Conservation (phyloP, 2,113 vertebrate genomes). For the Nesoenas mayeri region DNA sequence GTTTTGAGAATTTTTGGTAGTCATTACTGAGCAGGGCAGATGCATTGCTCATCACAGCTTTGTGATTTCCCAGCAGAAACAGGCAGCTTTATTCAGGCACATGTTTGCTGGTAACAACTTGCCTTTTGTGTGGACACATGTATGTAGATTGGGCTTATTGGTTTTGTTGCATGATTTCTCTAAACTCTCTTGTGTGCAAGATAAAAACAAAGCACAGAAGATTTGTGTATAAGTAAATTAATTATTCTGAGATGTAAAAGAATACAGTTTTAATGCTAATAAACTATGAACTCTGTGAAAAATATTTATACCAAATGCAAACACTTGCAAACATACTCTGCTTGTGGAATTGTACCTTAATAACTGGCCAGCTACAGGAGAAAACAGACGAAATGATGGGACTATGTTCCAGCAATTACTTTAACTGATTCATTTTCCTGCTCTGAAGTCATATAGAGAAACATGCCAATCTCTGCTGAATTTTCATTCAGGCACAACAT, state of each 20-base stretch:
- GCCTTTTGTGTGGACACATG: neutral
- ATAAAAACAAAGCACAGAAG: neutral
- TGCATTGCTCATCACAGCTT: neutral
- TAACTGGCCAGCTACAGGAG: neutral
- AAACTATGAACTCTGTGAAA: neutral
- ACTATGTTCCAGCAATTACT: neutral
- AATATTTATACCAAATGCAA: neutral
- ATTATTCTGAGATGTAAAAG: neutral
- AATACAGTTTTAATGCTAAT: neutral
- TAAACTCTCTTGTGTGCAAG: neutral
- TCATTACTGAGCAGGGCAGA: neutral
- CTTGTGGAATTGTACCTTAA: neutral
- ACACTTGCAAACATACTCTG: neutral
- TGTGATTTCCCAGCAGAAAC: neutral
- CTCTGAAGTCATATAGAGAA: neutral
- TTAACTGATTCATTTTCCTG: neutral
- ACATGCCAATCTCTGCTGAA: neutral
- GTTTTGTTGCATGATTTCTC: neutral
- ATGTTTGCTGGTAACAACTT: neutral
- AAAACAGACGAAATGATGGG: neutral
- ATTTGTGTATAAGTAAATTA: neutral
- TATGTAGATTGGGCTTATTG: neutral
- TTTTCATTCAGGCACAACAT: neutral
- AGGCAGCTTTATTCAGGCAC: neutral
- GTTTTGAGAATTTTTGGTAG: neutral